Evolutionary conservation across 2,888 invertebrate genomes (phyloP).

Genomic region (Poecilus cupreus): DNA sequence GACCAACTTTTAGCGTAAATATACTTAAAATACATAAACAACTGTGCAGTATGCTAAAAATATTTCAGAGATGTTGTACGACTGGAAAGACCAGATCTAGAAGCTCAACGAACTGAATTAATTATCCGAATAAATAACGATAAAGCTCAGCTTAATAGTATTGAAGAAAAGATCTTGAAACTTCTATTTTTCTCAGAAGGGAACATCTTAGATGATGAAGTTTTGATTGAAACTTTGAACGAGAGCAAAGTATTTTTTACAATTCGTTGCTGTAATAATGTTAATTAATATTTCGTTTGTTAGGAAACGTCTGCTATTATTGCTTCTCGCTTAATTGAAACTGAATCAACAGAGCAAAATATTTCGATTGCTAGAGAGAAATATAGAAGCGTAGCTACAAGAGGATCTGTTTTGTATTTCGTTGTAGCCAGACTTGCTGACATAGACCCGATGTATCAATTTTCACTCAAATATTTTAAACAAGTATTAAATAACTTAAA

Average conservation of each 20-base stretch:
- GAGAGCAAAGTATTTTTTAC: conserved; percentile 82
- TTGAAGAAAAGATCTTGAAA: conserved; percentile 93
- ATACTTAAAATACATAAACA: neutral
- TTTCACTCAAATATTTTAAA: conserved; percentile 92
- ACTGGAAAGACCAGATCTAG: conserved; percentile 91
- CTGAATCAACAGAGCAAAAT: conserved; percentile 90
- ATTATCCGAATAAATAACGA: conserved; percentile 90
- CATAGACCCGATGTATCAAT: conserved; percentile 98
- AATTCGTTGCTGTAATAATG: neutral
- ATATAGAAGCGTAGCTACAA: conserved; percentile 88
- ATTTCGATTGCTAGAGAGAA: conserved; percentile 90
- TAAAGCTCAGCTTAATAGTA: conserved; percentile 86
- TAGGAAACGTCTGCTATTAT: conserved; percentile 94
- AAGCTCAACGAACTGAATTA: conserved; percentile 86
- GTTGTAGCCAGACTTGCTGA: conserved; percentile 91
- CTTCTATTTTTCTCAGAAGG: conserved; percentile 89
- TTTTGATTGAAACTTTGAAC: conserved; percentile 91
- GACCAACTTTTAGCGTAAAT: conserved; percentile 92
- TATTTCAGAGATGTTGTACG: conserved; percentile 86
- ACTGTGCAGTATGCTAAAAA: neutral
- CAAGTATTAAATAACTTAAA: conserved; percentile 71
- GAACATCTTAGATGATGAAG: conserved; percentile 95
- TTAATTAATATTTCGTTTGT: conserved; percentile 33
- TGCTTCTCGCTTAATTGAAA: conserved; percentile 88
- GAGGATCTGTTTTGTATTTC: conserved; percentile 93